Evolutionary conservation across 2,797 vertebrate species (phyloP).

Genomic region (Intellagama lesueurii): DNA sequence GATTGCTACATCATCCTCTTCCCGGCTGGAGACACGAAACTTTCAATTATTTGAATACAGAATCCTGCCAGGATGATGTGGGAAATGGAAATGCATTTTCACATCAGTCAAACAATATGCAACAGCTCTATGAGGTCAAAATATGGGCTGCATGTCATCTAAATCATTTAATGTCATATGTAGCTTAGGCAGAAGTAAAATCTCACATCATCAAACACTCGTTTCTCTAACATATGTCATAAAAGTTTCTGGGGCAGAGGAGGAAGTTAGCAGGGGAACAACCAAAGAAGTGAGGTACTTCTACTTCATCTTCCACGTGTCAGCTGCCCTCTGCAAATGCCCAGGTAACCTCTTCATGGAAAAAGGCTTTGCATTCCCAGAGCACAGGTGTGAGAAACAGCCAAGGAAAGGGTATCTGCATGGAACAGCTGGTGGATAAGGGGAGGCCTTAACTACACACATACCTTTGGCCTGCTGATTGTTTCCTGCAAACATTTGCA

Average conservation of each 20-base stretch:
- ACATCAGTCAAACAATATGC: conserved; percentile 8
- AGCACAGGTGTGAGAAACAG: not conserved
- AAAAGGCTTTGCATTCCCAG: not conserved
- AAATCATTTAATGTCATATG: conserved; percentile 4
- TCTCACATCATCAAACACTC: not conserved
- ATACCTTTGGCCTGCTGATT: not conserved
- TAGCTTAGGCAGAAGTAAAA: not conserved
- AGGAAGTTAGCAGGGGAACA: not conserved
- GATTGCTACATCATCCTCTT: not conserved
- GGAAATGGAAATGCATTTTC: conserved; percentile 1
- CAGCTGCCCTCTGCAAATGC: not conserved
- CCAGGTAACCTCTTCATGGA: not conserved
- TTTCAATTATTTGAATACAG: conserved; percentile 20
- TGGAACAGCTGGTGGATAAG: no score
- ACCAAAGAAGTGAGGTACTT: not conserved
- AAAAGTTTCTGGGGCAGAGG: no score
- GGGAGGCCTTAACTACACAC: not conserved
- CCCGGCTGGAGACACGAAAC: conserved; percentile 9
- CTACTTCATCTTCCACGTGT: not conserved
- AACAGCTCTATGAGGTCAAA: conserved; percentile 19
- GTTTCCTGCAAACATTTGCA: not conserved
- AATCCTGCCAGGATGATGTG: not conserved
- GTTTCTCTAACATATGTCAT: not conserved
- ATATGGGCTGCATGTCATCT: not conserved
- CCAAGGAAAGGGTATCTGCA: not conserved